Percentiles rank a stretch among this genome's conserved stretches.
These are phyloP conservation scores for Diabrotica undecimpunctata DNA, from an alignment of 1,140 invertebrate genomes.

Conservation along the genomic window DNA sequence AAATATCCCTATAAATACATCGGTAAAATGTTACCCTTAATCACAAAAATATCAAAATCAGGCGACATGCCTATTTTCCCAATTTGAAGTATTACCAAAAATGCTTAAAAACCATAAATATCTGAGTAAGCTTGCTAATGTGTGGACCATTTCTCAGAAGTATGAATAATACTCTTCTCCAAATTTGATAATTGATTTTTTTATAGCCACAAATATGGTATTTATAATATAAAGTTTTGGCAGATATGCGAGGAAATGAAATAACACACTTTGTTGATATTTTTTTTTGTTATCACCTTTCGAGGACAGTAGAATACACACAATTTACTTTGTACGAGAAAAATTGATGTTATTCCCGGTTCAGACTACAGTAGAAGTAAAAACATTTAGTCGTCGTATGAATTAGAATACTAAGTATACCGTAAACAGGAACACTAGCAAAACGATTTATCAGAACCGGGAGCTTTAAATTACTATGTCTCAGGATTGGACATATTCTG, in stretches of 20 bases:
- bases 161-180: not conserved
- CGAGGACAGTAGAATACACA: not conserved
- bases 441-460: too few species aligned
- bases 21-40: conserved; percentile 17
- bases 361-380: not conserved
- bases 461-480: too few species aligned
- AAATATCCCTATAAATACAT: conserved; percentile 24
- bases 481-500: too few species aligned
- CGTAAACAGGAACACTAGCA: too few species aligned
- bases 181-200: not conserved
- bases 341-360: not conserved
- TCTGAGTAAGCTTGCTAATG: not conserved
- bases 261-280: not conserved
- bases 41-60: conserved; percentile 17
- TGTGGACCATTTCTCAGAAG: not conserved
- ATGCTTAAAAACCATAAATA: conserved; percentile 6
- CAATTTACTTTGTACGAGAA: not conserved
- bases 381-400: not conserved
- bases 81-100: not conserved
- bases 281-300: not conserved
- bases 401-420: too few species aligned
- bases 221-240: not conserved
- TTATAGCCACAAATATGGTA: not conserved
- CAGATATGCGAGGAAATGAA: not conserved
- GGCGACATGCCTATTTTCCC: conserved; percentile 10